Evolutionary conservation across 1,140 invertebrate genomes (phyloP).

Genomic region (Macrobrachium nipponense): DNA sequence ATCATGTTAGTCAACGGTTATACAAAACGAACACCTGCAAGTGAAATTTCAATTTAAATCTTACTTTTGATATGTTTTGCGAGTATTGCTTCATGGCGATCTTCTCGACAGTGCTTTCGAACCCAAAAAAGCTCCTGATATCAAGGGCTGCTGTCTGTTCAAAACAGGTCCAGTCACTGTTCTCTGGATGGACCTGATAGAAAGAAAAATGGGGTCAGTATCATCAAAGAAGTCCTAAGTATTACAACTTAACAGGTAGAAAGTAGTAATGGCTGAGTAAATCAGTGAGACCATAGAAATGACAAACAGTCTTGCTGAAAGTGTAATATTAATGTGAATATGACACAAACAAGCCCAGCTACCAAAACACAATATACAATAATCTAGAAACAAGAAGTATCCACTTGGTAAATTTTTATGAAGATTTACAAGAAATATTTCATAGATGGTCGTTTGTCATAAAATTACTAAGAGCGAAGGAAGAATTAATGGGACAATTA

Average conservation of each 20-base stretch:
- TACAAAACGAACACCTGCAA: not conserved
- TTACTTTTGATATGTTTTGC: constrained; percentile 86
- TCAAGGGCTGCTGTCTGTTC: constrained; percentile 94
- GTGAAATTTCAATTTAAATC: constrained; percentile 65
- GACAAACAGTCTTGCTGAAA: not conserved
- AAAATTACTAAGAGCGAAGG: too few relatives aligned
- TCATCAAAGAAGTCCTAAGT: not conserved
- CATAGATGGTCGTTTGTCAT: too few relatives aligned
- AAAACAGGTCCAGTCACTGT: constrained; percentile 96
- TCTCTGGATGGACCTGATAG: constrained; percentile 90
- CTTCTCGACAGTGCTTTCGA: constrained; percentile 95
- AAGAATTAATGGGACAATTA: too few relatives aligned
- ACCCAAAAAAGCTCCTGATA: constrained; percentile 97
- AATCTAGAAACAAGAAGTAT: too few relatives aligned
- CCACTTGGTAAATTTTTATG: too few relatives aligned
- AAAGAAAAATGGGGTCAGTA: constrained; percentile 34
- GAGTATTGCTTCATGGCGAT: constrained; percentile 98
- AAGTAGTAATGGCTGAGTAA: not conserved
- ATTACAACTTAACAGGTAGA: not conserved
- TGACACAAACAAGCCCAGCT: too few relatives aligned
- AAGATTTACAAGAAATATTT: too few relatives aligned
- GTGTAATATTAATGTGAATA: too few relatives aligned
- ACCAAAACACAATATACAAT: too few relatives aligned
- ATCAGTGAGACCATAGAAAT: not conserved
- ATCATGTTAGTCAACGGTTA: not conserved